Evolutionary conservation across 2,797 vertebrate genomes (phyloP).

Genomic region (Ctenopoma multispine): DNA sequence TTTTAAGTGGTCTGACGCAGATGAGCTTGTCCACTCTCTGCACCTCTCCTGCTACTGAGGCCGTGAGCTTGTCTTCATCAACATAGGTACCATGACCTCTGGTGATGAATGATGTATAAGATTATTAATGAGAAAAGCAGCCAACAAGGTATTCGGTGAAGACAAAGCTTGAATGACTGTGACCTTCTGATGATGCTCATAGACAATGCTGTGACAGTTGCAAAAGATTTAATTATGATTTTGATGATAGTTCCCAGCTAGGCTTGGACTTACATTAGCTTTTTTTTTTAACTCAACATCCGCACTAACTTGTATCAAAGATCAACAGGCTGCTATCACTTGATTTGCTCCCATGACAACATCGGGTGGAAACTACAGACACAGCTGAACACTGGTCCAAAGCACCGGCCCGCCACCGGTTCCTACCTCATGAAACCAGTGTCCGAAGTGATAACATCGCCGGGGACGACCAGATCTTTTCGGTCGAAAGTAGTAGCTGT

Average conservation of each 20-base stretch:
- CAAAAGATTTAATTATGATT: too few relatives aligned
- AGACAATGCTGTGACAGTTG: too few relatives aligned
- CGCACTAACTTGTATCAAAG: neutral
- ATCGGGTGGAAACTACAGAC: neutral
- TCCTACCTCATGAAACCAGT: conserved; percentile 95
- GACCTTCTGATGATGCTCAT: neutral
- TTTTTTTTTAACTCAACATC: too few relatives aligned
- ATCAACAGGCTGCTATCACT: neutral
- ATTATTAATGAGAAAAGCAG: neutral
- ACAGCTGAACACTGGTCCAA: neutral
- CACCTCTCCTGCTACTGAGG: conserved; percentile 96
- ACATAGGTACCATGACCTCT: conserved; percentile 98
- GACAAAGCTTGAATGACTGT: neutral
- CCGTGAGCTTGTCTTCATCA: conserved; percentile 93
- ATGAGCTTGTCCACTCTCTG: conserved; percentile 97
- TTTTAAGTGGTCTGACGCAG: conserved; percentile 94
- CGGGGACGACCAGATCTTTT: conserved; percentile 92
- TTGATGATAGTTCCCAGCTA: too few relatives aligned
- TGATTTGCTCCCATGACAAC: neutral
- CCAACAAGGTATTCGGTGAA: neutral
- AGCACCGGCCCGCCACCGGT: neutral
- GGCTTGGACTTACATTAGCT: neutral
- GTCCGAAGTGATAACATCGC: conserved; percentile 97
- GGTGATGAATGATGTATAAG: neutral
- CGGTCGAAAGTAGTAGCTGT: conserved; percentile 60